Conservation (phyloP, 2,113 vertebrate genomes). For the Naja naja region DNA sequence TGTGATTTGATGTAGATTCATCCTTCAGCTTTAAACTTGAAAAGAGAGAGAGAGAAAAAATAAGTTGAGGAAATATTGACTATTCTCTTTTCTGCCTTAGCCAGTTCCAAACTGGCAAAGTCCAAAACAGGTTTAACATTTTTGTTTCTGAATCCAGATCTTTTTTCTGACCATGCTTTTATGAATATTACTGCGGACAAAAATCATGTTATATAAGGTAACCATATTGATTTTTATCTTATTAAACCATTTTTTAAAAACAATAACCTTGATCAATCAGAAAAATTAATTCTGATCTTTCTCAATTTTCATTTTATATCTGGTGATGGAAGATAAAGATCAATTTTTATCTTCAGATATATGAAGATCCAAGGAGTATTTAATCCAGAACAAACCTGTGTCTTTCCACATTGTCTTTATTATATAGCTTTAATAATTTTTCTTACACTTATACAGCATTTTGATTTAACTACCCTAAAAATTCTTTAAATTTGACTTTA, state of each 20-base stretch:
- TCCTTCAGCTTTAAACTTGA: slow-evolving; percentile 30
- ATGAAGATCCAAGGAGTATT: slow-evolving; percentile 49
- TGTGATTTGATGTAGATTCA: background rate
- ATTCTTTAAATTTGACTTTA: background rate
- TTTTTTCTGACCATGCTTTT: slow-evolving; percentile 37
- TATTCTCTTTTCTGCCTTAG: background rate
- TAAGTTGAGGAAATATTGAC: slow-evolving; percentile 29
- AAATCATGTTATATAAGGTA: slow-evolving; percentile 42
- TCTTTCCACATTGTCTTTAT: slow-evolving; percentile 22
- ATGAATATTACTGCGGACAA: slow-evolving; percentile 43
- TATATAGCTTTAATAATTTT: background rate
- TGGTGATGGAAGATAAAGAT: slow-evolving; percentile 56
- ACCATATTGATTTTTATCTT: slow-evolving; percentile 59
- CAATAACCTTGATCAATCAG: slow-evolving; percentile 51
- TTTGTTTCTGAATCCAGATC: slow-evolving; percentile 38
- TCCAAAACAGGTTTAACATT: slow-evolving; percentile 40
- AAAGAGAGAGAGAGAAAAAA: slow-evolving; percentile 29
- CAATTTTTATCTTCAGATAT: slow-evolving; percentile 52
- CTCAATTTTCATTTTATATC: slow-evolving; percentile 48
- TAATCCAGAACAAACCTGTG: slow-evolving; percentile 26
- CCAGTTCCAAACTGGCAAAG: slow-evolving; percentile 11
- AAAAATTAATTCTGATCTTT: slow-evolving; percentile 46
- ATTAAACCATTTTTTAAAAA: slow-evolving; percentile 54
- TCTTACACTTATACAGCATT: background rate
- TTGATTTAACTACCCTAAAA: slow-evolving; percentile 29